Evolutionary conservation across 2,797 vertebrate genomes (phyloP).

Genomic region (Astyanax mexicanus): DNA sequence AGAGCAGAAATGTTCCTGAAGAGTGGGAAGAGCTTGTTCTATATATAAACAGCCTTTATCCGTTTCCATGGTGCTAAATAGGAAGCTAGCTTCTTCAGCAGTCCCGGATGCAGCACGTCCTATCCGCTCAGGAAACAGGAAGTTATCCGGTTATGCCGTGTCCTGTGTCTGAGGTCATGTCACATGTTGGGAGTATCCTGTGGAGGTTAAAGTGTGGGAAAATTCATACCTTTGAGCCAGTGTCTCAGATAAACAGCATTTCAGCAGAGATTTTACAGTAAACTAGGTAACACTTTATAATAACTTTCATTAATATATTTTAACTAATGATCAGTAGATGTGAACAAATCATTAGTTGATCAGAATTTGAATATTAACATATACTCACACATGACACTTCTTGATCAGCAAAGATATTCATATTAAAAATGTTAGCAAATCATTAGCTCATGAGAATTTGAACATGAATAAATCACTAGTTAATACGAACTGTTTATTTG

Average conservation of each 20-base stretch:
- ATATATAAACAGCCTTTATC: constrained; percentile 26
- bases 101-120: constrained; percentile 54
- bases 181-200: constrained; percentile 49
- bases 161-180: constrained; percentile 60
- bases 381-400: too few relatives aligned
- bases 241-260: not conserved
- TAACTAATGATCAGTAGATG: too few relatives aligned
- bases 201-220: constrained; percentile 32
- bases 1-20: constrained; percentile 31
- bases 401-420: too few relatives aligned
- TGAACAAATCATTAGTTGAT: too few relatives aligned
- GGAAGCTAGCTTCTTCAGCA: constrained; percentile 40
- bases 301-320: too few relatives aligned
- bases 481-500: too few relatives aligned
- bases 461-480: too few relatives aligned
- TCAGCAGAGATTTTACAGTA: too few relatives aligned
- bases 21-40: constrained; percentile 30
- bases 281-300: too few relatives aligned
- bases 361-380: too few relatives aligned
- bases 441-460: too few relatives aligned
- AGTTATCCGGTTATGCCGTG: constrained; percentile 53
- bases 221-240: not conserved
- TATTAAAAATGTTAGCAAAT: too few relatives aligned
- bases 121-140: constrained; percentile 51
- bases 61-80: not conserved